Percentiles rank a stretch among this genome's conserved stretches.
These are phyloP conservation scores for Synergus umbraculus DNA, from an alignment of 2,888 invertebrate species.

Conservation along the genomic window DNA sequence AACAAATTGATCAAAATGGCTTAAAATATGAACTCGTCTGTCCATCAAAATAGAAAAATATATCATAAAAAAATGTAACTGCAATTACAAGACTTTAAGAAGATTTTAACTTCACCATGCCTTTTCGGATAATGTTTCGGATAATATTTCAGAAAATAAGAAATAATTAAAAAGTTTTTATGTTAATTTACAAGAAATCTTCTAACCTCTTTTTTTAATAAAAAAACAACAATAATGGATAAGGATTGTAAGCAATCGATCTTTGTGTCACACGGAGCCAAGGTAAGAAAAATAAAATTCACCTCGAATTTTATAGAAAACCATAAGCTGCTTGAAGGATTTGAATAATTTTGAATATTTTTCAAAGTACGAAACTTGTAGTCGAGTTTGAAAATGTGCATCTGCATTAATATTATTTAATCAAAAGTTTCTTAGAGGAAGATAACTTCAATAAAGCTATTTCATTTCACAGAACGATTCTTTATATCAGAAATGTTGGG, in stretches of 20 bases:
- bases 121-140: neutral
- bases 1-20: neutral
- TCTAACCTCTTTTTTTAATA: neutral
- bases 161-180: neutral
- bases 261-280: conserved; percentile 14
- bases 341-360: neutral
- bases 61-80: neutral
- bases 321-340: neutral
- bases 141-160: neutral
- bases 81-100: neutral
- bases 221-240: conserved; percentile 3
- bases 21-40: neutral
- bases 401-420: neutral
- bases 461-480: neutral
- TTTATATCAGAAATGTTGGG: neutral
- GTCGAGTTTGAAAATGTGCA: neutral
- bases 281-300: neutral
- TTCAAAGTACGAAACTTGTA: neutral
- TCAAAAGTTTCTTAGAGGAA: neutral
- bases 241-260: neutral
- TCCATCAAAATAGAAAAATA: neutral
- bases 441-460: neutral
- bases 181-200: neutral
- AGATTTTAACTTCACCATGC: neutral
- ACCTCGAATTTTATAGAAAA: neutral